Evolutionary conservation across 2,797 vertebrate species (phyloP).

Genomic region (Malacoraja senta): DNA sequence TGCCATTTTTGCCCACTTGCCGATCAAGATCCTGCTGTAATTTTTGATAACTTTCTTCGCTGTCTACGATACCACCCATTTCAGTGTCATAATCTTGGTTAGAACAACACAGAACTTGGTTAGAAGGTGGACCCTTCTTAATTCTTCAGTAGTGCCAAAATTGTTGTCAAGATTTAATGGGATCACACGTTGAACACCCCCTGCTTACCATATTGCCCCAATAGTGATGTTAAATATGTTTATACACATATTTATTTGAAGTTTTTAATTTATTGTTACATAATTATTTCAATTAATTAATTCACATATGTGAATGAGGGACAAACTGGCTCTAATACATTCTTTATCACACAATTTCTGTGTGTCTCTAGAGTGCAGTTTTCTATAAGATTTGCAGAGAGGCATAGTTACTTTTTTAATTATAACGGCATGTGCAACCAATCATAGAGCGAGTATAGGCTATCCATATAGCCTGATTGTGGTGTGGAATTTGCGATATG

Average conservation of each 20-base stretch:
- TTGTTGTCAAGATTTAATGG: background rate
- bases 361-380: background rate
- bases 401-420: background rate
- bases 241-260: background rate
- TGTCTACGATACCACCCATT: background rate
- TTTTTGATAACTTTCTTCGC: no score
- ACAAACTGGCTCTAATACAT: background rate
- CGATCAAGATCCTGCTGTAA: no score
- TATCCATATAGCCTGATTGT: background rate
- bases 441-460: background rate
- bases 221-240: background rate
- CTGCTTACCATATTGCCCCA: background rate
- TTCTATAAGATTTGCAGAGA: background rate
- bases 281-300: no score
- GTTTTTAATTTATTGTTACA: no score
- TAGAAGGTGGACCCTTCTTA: no score
- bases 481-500: background rate
- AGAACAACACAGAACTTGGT: background rate
- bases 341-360: background rate
- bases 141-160: no score
- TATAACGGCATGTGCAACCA: background rate
- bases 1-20: no score
- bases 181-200: background rate
- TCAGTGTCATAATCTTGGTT: background rate
- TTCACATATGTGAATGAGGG: background rate